A percentile compares a stretch with the other conserved stretches of the same genome.
Conservation (phyloP, 1,140 invertebrate genomes). For the Ips nitidus region DNA sequence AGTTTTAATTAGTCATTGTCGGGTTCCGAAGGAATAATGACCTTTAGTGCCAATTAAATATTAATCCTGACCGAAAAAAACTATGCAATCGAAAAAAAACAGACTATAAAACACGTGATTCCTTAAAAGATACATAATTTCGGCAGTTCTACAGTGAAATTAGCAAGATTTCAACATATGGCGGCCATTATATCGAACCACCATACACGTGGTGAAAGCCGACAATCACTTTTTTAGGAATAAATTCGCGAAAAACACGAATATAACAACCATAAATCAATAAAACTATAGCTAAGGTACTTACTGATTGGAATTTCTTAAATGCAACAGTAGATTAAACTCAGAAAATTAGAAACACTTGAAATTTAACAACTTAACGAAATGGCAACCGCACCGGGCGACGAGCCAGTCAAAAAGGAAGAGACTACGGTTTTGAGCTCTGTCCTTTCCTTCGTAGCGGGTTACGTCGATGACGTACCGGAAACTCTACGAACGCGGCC, state of each 20-base stretch:
- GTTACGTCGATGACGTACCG: conserved; percentile 37
- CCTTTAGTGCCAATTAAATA: background rate
- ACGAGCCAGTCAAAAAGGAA: conserved; percentile 51
- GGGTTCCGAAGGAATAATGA: conserved; percentile 1
- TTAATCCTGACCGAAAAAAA: conserved; percentile 1
- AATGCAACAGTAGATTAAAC: conserved; percentile 45
- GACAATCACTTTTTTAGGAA: conserved; percentile 26
- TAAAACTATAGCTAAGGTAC: conserved; percentile 36
- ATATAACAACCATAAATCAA: conserved; percentile 9
- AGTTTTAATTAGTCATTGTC: conserved; percentile 24
- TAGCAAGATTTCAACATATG: conserved; percentile 47
- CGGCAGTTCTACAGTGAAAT: conserved; percentile 4
- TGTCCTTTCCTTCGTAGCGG: conserved; percentile 38
- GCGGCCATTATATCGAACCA: conserved; percentile 45
- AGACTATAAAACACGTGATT: background rate
- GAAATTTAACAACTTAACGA: conserved; percentile 43
- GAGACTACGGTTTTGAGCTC: conserved; percentile 42
- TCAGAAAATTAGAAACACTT: conserved; percentile 44
- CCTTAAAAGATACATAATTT: background rate
- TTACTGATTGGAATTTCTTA: conserved; percentile 47
- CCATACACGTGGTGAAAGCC: conserved; percentile 49
- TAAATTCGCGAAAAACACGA: conserved; percentile 32
- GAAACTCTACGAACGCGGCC: conserved; percentile 35
- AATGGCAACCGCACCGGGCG: conserved; percentile 47
- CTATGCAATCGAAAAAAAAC: background rate